phyloP scores from a whole-genome alignment of 2,113 vertebrate species.

The Aegithalos caudatus region DNA sequence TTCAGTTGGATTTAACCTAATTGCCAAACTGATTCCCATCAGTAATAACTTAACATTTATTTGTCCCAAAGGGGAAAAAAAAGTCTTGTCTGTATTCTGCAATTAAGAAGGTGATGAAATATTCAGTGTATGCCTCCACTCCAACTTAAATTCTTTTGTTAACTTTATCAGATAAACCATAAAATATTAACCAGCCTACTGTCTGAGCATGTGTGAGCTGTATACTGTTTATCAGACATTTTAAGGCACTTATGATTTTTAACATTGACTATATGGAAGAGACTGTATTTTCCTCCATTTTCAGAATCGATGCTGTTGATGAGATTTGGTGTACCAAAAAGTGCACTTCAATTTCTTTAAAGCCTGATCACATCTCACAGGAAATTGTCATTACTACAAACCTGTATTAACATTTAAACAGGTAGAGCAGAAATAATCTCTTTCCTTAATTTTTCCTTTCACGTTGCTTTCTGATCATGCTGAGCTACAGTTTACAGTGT shows the following conservation, averaged over 20 bases:
- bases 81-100: slow-evolving; percentile 67
- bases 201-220: slow-evolving; percentile 64
- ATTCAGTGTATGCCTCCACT: slow-evolving; percentile 71
- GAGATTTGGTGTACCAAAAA: not conserved
- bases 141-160: slow-evolving; percentile 76
- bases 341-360: slow-evolving; percentile 2
- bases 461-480: not conserved
- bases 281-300: slow-evolving; percentile 10
- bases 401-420: slow-evolving; percentile 20
- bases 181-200: slow-evolving; percentile 74
- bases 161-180: slow-evolving; percentile 78
- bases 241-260: slow-evolving; percentile 60
- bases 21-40: slow-evolving; percentile 73
- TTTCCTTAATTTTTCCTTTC: not conserved
- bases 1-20: slow-evolving; percentile 75
- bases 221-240: slow-evolving; percentile 66
- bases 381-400: not conserved
- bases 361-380: not conserved
- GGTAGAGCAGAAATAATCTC: slow-evolving; percentile 44
- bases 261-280: slow-evolving; percentile 6
- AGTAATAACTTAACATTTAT: slow-evolving; percentile 76
- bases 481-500: not conserved
- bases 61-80: slow-evolving; percentile 69
- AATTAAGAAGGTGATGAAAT: slow-evolving; percentile 76
- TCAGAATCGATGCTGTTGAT: not conserved